phyloP scores from a whole-genome alignment of 2,888 invertebrate species.

The Actias luna region DNA sequence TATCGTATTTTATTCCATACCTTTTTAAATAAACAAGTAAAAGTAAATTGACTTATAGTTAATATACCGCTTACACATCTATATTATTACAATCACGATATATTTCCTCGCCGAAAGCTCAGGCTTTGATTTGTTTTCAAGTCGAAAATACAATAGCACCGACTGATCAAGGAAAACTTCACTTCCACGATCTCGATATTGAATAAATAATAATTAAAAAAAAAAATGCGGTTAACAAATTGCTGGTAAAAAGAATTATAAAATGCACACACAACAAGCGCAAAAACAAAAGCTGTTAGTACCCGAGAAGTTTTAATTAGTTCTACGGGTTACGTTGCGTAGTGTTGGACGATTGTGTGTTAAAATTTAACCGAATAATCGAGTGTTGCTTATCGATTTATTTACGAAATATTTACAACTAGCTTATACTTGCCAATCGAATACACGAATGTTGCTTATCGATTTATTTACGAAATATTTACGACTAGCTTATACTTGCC shows the following conservation, averaged over 20 bases:
- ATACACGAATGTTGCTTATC: neutral
- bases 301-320: conserved; percentile 57
- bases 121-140: neutral
- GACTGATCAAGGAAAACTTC: neutral
- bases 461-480: neutral
- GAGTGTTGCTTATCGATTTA: neutral
- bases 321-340: conserved; percentile 30
- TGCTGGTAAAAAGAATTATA: conserved; percentile 37
- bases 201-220: neutral
- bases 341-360: neutral
- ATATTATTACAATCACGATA: no score
- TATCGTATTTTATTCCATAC: no score
- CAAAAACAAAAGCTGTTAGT: conserved; percentile 55
- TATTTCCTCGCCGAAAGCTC: no score
- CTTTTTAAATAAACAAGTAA: no score
- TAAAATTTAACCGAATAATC: neutral
- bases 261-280: conserved; percentile 47
- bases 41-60: no score
- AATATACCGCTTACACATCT: no score
- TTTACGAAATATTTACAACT: neutral
- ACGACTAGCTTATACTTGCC: no score
- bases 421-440: no score
- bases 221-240: neutral
- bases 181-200: neutral
- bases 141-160: neutral